Base-by-base conservation (phyloP, 2,113 vertebrate genomes). In the Periophthalmus modestus region DNA sequence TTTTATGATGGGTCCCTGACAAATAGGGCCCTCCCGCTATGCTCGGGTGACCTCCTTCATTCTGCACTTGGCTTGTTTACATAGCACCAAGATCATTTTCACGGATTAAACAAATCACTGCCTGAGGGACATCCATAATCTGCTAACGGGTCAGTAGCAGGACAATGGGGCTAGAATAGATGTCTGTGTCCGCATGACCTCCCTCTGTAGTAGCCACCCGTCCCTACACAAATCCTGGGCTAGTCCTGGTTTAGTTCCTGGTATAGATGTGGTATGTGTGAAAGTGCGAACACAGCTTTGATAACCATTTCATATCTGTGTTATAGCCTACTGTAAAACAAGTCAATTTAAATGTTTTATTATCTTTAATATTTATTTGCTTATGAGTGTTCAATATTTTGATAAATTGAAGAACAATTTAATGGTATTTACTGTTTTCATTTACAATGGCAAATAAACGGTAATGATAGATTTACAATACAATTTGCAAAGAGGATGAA, bases 41-140 rank as follows among this genome's bases (percentile, higher is more conserved):
- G 96, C 95, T 94, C 93, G 93, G 94, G 88, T 94, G 93, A 91
- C 90, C 94, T 89, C 95, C 96, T 96, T 96, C 95, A 97, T 96
- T 96, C 96, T 86, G 95, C 95, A 95, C 96, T 94, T 93, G 95
- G 95, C 95, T 96, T 98, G 96, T 98, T 98, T 98, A 98, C 96
- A 98, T 96, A 96, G 94, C 95, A 93, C 93, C 94, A 93, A 94
- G 94, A 96, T 94, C 94, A 96, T 96, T 98, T 97, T 94, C 96
- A 95, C 95, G 94, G 95, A 97, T 98, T 97, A 98, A 96, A 98
- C 96, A 96, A 97, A 98, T 98, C 96, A 95, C 95, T 90, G 93
- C 91, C 93, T 93, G 95, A 95, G 94, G 96, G 93, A 96, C 96
- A 96, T 97, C 95, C 95, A 95, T 97, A 97, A 96, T 93, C 94